Evolutionary conservation across 2,113 vertebrate species (phyloP).

Genomic region (Myiozetetes cayanensis): DNA sequence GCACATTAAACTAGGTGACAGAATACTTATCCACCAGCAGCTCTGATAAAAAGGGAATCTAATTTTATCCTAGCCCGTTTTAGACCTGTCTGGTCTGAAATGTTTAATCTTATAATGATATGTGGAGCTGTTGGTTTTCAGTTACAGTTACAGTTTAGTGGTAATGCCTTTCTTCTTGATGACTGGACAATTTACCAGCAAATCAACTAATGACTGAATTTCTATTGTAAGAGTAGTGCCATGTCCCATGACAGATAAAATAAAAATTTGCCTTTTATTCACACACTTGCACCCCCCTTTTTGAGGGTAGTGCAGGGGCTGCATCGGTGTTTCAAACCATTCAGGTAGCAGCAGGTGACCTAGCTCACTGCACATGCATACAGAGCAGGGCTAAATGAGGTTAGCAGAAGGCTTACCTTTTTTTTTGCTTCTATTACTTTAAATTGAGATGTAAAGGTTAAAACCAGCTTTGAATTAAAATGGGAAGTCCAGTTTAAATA

Average conservation of each 20-base stretch:
- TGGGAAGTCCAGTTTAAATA: background rate
- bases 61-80: background rate
- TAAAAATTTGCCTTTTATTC: background rate
- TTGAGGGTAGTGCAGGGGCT: background rate
- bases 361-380: background rate
- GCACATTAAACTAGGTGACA: background rate
- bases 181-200: background rate
- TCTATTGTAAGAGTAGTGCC: background rate
- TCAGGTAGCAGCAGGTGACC: background rate
- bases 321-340: background rate
- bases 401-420: background rate
- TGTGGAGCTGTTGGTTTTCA: background rate
- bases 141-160: accelerated
- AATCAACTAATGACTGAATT: background rate
- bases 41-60: background rate
- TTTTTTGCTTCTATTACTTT: background rate
- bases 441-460: background rate
- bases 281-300: accelerated
- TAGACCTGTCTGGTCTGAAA: background rate
- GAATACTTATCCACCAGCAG: background rate
- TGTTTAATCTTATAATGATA: background rate
- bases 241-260: background rate
- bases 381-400: background rate
- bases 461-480: background rate
- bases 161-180: background rate